Percentiles rank a stretch among this genome's conserved stretches.
These are phyloP conservation scores for Leptarthrus brevirostris DNA, from an alignment of 2,888 invertebrate genomes.

Conservation along the genomic window DNA sequence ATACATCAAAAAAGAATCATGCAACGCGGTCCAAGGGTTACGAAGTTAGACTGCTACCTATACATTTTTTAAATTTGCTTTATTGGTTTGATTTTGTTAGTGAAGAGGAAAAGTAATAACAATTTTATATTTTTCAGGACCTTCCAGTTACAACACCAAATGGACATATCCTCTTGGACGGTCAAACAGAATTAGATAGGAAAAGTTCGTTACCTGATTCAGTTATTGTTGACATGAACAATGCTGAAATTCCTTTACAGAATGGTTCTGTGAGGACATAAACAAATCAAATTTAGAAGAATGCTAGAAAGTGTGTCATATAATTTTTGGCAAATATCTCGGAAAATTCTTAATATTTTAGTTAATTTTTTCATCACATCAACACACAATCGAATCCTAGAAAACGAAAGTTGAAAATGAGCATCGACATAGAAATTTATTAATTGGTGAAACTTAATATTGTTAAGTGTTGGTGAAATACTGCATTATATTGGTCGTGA, in stretches of 20 bases:
- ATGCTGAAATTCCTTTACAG: conserved; percentile 55
- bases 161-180: conserved; percentile 68
- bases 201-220: conserved; percentile 70
- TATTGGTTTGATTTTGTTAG: too few species aligned
- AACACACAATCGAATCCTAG: too few species aligned
- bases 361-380: too few species aligned
- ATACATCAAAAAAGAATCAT: too few species aligned
- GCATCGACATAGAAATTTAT: too few species aligned
- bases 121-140: conserved; percentile 48
- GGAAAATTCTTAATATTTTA: conserved; percentile 21
- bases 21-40: too few species aligned
- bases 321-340: conserved; percentile 1
- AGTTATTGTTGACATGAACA: conserved; percentile 72
- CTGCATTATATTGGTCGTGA: too few species aligned
- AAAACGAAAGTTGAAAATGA: conserved; percentile 1
- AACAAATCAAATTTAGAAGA: not conserved
- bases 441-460: too few species aligned
- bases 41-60: too few species aligned
- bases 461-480: too few species aligned
- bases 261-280: conserved; percentile 55
- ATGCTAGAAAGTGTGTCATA: conserved; percentile 17
- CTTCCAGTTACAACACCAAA: conserved; percentile 67
- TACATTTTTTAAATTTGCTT: too few species aligned
- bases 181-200: conserved; percentile 69
- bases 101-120: not conserved